Evolutionary conservation across 2,888 invertebrate species (phyloP).

Genomic region (Trisateles emortualis): DNA sequence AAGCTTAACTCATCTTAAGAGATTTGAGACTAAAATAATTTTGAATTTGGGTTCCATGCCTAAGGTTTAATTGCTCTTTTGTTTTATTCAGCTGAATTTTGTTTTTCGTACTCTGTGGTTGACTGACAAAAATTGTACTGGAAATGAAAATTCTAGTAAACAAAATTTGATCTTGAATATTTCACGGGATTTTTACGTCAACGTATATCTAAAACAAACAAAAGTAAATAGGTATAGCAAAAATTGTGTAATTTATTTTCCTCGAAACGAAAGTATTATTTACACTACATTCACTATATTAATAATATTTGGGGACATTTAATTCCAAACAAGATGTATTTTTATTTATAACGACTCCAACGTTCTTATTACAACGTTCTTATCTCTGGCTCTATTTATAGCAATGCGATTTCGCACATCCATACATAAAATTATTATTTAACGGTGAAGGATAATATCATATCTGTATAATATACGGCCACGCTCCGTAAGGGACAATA

Average conservation of each 20-base stretch:
- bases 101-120: conserved; percentile 7
- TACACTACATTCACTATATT: too few species aligned
- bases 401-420: conserved; percentile 36
- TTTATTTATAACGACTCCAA: too few species aligned
- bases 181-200: background rate
- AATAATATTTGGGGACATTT: too few species aligned
- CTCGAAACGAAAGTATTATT: too few species aligned
- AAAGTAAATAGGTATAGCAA: conserved; percentile 1
- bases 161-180: conserved; percentile 4
- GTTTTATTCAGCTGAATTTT: conserved; percentile 19
- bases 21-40: conserved; percentile 44
- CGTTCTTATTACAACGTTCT: too few species aligned
- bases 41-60: conserved; percentile 36
- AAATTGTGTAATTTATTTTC: too few species aligned
- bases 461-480: conserved; percentile 59
- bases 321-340: too few species aligned
- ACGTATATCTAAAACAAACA: too few species aligned
- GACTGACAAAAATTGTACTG: background rate
- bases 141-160: background rate
- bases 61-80: conserved; percentile 41
- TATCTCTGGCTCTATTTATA: too few species aligned
- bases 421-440: conserved; percentile 50
- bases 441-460: conserved; percentile 68
- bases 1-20: conserved; percentile 54
- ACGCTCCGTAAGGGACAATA: conserved; percentile 22